A percentile compares a stretch with the other conserved stretches of the same genome.
phyloP scores from a whole-genome alignment of 2,888 invertebrate species.

The Phania funesta region DNA sequence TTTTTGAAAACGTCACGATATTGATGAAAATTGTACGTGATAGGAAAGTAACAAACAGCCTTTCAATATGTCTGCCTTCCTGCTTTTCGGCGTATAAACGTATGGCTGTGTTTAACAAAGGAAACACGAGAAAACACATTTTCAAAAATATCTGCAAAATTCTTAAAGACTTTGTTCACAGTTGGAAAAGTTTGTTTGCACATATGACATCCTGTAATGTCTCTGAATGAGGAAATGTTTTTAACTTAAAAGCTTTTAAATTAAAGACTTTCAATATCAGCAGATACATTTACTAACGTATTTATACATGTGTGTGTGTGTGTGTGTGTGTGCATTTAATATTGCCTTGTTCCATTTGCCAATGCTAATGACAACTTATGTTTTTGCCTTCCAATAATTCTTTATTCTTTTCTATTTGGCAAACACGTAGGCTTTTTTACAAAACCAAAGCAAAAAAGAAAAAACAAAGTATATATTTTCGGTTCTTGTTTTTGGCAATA shows the following conservation, averaged over 20 bases:
- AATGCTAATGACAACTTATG: conserved; percentile 63
- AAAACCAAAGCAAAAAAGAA: conserved; percentile 35
- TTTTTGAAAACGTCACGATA: conserved; percentile 69
- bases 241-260: conserved; percentile 19
- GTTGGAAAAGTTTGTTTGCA: conserved; percentile 7
- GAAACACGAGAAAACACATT: not conserved
- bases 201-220: conserved; percentile 20
- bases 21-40: conserved; percentile 72
- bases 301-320: not conserved
- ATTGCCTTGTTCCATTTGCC: conserved; percentile 15
- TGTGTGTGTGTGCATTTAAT: not conserved
- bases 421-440: conserved; percentile 61
- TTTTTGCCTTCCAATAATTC: conserved; percentile 41
- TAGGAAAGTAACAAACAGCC: conserved; percentile 59
- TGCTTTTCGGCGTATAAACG: not conserved
- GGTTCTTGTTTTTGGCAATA: conserved; percentile 13
- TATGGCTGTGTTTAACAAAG: not conserved
- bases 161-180: conserved; percentile 7
- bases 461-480: conserved; percentile 18
- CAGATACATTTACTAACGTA: not conserved
- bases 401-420: conserved; percentile 34
- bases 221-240: conserved; percentile 50
- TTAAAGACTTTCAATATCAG: conserved; percentile 34
- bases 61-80: conserved; percentile 30
- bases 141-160: not conserved